Percentiles rank a stretch among this genome's conserved stretches.
These are phyloP conservation scores for Epizoanthus fatuus DNA, from an alignment of 92 coral and sea anemone genomes.

Conservation along the genomic window DNA sequence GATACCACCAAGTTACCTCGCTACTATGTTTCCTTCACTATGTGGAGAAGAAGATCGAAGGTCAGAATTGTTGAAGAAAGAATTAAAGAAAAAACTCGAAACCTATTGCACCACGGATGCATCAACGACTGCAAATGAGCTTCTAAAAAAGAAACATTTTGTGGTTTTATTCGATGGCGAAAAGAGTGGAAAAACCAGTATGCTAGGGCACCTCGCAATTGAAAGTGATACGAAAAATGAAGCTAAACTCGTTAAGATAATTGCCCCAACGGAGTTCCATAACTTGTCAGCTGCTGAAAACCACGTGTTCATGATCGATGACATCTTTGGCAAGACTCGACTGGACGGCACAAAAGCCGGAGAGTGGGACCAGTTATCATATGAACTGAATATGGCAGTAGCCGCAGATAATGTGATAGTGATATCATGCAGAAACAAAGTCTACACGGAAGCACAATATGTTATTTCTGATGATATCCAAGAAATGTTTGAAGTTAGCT, in stretches of 20 bases:
- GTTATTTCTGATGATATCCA: neutral
- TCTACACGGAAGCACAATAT: neutral
- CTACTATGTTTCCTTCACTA: neutral
- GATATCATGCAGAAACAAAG: neutral
- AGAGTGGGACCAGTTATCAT: neutral
- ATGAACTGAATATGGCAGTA: neutral
- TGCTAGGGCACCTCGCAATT: neutral
- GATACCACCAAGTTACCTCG: too few relatives aligned
- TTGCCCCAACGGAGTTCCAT: too few relatives aligned
- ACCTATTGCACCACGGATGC: neutral
- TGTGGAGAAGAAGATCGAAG: too few relatives aligned
- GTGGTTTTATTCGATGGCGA: neutral
- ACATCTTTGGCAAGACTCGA: constrained; percentile 2
- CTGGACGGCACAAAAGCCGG: neutral
- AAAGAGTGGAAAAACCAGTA: neutral
- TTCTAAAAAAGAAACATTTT: neutral
- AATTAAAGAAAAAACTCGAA: neutral
- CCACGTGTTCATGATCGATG: neutral
- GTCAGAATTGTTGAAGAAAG: neutral
- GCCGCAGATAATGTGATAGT: neutral
- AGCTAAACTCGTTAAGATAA: neutral
- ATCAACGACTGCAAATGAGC: neutral
- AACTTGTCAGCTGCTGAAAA: too few relatives aligned
- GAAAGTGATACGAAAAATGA: neutral
- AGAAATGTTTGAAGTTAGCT: too few relatives aligned